Percentiles rank a stretch among this genome's conserved stretches.
These are phyloP conservation scores for Andrena chrysosceles DNA, from an alignment of 2,888 invertebrate genomes.

Conservation along the genomic window DNA sequence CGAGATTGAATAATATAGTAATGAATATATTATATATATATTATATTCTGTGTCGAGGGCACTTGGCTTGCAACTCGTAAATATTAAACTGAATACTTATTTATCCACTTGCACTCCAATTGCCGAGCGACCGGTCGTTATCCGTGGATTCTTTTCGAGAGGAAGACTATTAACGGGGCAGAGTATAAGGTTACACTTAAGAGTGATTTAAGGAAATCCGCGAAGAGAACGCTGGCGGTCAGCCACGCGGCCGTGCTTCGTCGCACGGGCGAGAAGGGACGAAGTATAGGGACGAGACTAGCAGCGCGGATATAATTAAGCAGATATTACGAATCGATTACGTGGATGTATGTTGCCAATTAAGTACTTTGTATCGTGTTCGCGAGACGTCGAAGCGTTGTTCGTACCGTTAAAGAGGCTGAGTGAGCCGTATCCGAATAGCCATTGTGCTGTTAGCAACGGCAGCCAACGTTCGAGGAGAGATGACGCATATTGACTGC, in stretches of 20 bases:
- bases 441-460: conserved; percentile 29
- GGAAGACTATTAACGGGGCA: conserved; percentile 76
- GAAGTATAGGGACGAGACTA: conserved; percentile 5
- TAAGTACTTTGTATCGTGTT: conserved; percentile 66
- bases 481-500: neutral
- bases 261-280: neutral
- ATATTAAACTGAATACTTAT: conserved; percentile 73
- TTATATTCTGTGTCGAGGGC: conserved; percentile 78
- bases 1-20: conserved; percentile 80
- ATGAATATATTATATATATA: conserved; percentile 67
- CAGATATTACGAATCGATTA: conserved; percentile 63
- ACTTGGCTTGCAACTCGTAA: conserved; percentile 81
- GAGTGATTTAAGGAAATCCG: conserved; percentile 45
- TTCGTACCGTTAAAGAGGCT: conserved; percentile 63
- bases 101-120: conserved; percentile 80
- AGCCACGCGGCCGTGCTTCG: conserved; percentile 4
- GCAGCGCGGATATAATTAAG: conserved; percentile 33
- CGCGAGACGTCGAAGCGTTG: conserved; percentile 54
- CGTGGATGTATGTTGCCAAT: conserved; percentile 70
- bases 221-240: conserved; percentile 30
- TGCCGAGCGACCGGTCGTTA: conserved; percentile 82
- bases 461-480: neutral
- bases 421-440: conserved; percentile 61
- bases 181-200: conserved; percentile 74
- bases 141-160: conserved; percentile 78